These are phyloP conservation scores for Elysia crispata DNA, from an alignment of 2,888 invertebrate genomes.

Conservation along the genomic window DNA sequence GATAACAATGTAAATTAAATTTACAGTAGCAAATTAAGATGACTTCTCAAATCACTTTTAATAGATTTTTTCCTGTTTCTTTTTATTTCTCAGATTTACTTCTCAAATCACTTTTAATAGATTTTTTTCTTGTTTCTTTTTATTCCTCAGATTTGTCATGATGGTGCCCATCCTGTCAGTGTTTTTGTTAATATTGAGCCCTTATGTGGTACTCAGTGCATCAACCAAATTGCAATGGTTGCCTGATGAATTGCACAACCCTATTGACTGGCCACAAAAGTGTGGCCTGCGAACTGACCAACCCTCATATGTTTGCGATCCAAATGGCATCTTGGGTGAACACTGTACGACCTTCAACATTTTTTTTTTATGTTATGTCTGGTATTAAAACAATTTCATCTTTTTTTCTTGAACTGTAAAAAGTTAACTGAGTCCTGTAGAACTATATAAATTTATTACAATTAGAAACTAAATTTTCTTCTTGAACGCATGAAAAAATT, in stretches of 20 bases:
- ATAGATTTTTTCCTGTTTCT: too few species aligned
- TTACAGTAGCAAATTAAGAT: too few species aligned
- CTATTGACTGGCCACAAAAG: conserved; percentile 3
- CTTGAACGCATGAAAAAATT: too few species aligned
- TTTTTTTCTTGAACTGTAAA: too few species aligned
- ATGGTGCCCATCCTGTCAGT: conserved; percentile 21
- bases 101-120: too few species aligned
- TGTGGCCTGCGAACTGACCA: conserved; percentile 43
- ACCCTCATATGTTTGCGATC: conserved; percentile 48
- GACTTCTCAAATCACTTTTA: too few species aligned
- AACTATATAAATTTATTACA: not conserved
- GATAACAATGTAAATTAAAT: too few species aligned
- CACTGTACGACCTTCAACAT: conserved; percentile 21
- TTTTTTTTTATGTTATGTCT: not conserved
- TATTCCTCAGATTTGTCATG: not conserved
- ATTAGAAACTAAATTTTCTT: too few species aligned
- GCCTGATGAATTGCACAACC: conserved; percentile 46
- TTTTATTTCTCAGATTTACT: too few species aligned
- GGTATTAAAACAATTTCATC: too few species aligned
- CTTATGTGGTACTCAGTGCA: not conserved
- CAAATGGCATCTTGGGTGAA: conserved; percentile 43
- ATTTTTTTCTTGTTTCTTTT: too few species aligned
- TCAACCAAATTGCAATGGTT: conserved; percentile 36
- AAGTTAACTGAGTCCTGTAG: not conserved
- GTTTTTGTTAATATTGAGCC: not conserved